Conservation (phyloP, 2,113 vertebrate species). For the Carassius carassius region DNA sequence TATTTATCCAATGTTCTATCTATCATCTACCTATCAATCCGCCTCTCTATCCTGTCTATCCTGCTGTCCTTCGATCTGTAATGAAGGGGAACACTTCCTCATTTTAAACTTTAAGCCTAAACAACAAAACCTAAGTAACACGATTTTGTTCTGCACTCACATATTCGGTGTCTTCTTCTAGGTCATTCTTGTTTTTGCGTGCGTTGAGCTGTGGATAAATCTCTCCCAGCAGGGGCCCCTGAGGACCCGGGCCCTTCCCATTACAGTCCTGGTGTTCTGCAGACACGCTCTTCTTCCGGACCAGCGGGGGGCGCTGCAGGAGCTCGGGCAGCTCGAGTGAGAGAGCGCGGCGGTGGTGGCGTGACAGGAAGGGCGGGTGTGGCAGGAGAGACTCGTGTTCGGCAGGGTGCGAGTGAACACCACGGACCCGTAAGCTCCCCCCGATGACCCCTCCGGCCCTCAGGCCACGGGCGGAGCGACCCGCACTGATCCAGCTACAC, state of each 20-base stretch:
- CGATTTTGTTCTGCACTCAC: conserved; percentile 74
- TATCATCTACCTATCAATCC: too few species aligned
- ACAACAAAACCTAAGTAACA: not conserved
- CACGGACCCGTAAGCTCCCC: conserved; percentile 73
- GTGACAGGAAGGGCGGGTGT: conserved; percentile 54
- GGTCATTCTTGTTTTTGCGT: conserved; percentile 79
- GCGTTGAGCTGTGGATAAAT: conserved; percentile 91
- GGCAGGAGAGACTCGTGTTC: conserved; percentile 90
- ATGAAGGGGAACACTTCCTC: not conserved
- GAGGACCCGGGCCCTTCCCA: conserved; percentile 82
- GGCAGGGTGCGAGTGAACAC: conserved; percentile 75
- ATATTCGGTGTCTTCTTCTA: conserved; percentile 92
- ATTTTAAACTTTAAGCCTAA: not conserved
- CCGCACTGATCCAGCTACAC: conserved; percentile 92
- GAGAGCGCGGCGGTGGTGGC: conserved; percentile 80
- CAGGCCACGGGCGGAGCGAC: conserved; percentile 73
- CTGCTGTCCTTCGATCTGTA: not conserved
- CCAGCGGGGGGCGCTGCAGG: conserved; percentile 51
- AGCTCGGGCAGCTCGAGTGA: conserved; percentile 88
- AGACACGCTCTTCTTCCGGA: conserved; percentile 68
- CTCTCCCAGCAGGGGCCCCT: conserved; percentile 75
- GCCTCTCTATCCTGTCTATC: not conserved
- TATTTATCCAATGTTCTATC: not conserved
- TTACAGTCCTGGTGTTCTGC: conserved; percentile 86
- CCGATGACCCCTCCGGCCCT: conserved; percentile 61